Evolutionary conservation across 2,888 invertebrate genomes (phyloP), one percentile per base, ranked within the genome.

Genomic region (Chamaedrilus cognettii): DNA sequence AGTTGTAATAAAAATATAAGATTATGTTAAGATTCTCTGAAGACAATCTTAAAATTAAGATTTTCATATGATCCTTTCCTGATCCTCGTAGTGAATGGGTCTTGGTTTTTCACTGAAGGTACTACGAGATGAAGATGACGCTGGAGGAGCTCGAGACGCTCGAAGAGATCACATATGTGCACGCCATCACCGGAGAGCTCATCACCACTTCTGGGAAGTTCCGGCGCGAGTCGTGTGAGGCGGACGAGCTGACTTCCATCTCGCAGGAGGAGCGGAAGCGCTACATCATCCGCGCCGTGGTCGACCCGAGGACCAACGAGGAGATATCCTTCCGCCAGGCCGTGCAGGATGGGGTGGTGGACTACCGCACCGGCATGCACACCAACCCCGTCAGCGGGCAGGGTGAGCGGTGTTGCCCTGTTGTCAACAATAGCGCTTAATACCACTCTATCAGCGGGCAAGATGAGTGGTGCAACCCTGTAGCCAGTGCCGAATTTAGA

Each of bases 41-140:
- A n/a, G n/a, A n/a, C n/a, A n/a, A n/a, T n/a, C n/a, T n/a, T n/a
- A n/a, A n/a, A n/a, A n/a, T n/a, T n/a, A n/a, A n/a, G n/a, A n/a
- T n/a, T n/a, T n/a, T n/a, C n/a, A n/a, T n/a, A n/a, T n/a, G n/a
- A n/a, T n/a, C n/a, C n/a, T n/a, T n/a, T n/a, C n/a, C n/a, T n/a
- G n/a, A n/a, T n/a, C 26, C 15, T 11, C 7, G 32, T 32, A 7
- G 7, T 32, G 11, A 28, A 11, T 11, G 15, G n/a, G n/a, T n/a
- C n/a, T n/a, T n/a, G n/a, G n/a, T n/a, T n/a, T n/a, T n/a, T n/a
- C n/a, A n/a, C n/a, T n/a, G n/a, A n/a, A 74, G 74, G 33, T 74
- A 74, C 49, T 71, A 66, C 50, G 74, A 74, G 69, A 51, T 72
- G 65, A 74, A 74, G 64, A 70, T 74, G 65, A 74, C 74, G 28